Percentiles rank a stretch among this genome's conserved stretches.
phyloP scores from a whole-genome alignment of 2,888 invertebrate species.

The Ectobius pallidus region DNA sequence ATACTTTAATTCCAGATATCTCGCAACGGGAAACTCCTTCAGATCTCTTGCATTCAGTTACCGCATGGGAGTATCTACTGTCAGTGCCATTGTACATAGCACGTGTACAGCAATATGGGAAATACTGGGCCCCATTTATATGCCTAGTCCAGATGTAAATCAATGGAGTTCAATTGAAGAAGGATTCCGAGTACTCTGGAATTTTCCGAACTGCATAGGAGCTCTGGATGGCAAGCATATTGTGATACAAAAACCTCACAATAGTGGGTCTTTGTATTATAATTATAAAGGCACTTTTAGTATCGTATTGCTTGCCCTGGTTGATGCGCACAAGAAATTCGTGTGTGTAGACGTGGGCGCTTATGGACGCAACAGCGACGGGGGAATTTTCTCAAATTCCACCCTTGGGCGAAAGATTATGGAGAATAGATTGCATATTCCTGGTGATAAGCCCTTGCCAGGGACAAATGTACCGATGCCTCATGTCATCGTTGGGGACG shows the following conservation, averaged over 20 bases:
- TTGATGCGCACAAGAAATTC: too few relatives aligned
- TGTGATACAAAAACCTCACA: constrained; percentile 42
- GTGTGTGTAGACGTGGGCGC: too few relatives aligned
- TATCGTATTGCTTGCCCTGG: too few relatives aligned
- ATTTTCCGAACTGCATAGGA: constrained; percentile 44
- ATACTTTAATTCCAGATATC: constrained; percentile 47
- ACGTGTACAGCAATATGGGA: constrained; percentile 49
- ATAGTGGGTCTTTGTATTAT: constrained; percentile 46
- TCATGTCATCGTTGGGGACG: constrained; percentile 23
- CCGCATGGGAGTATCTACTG: constrained; percentile 49
- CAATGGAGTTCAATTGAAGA: not conserved
- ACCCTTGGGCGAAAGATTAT: constrained; percentile 10
- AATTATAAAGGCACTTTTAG: constrained; percentile 47
- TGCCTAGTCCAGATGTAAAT: constrained; percentile 1
- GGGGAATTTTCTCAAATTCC: too few relatives aligned
- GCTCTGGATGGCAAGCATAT: constrained; percentile 49
- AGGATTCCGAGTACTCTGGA: constrained; percentile 9
- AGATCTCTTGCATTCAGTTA: constrained; percentile 49
- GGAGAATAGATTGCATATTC: constrained; percentile 22
- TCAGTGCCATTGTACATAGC: constrained; percentile 48
- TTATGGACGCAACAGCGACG: constrained; percentile 27
- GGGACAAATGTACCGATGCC: not conserved
- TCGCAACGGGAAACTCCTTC: constrained; percentile 48
- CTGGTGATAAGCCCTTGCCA: not conserved
- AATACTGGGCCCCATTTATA: constrained; percentile 41